A percentile compares a stretch with the other conserved stretches of the same genome.
Evolutionary conservation across 2,797 vertebrate species (phyloP).

Genomic region (Semaprochilodus insignis): DNA sequence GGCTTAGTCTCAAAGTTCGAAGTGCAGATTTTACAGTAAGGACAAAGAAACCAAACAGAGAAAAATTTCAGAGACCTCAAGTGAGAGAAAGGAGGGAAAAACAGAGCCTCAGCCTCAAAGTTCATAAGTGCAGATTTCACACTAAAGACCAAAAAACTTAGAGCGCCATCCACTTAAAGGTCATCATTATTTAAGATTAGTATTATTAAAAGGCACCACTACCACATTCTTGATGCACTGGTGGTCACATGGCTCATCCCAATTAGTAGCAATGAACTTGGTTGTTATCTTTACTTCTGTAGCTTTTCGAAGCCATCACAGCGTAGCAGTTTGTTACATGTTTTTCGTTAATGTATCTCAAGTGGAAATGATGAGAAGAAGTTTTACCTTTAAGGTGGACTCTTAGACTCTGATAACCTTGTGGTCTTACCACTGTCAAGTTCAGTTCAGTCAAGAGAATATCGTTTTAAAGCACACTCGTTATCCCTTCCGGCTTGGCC

Average conservation of each 20-base stretch:
- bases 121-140: conserved; percentile 15
- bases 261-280: neutral
- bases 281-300: neutral
- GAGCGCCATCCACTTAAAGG: neutral
- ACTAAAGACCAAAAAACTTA: neutral
- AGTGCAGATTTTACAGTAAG: neutral
- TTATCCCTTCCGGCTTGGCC: neutral
- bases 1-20: neutral
- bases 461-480: neutral
- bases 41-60: neutral
- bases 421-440: neutral
- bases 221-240: conserved; percentile 8
- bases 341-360: neutral
- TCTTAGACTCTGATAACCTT: neutral
- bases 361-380: neutral
- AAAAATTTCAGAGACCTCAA: neutral
- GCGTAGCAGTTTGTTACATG: neutral
- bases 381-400: conserved; percentile 7
- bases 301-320: neutral
- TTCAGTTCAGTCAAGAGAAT: neutral
- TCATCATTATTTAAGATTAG: conserved; percentile 1
- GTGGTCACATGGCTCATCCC: neutral
- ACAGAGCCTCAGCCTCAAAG: neutral
- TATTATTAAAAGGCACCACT: conserved; percentile 17
- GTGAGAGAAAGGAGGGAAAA: neutral